Base-by-base conservation (phyloP, 1,140 invertebrate species). In the Bombus huntii region DNA sequence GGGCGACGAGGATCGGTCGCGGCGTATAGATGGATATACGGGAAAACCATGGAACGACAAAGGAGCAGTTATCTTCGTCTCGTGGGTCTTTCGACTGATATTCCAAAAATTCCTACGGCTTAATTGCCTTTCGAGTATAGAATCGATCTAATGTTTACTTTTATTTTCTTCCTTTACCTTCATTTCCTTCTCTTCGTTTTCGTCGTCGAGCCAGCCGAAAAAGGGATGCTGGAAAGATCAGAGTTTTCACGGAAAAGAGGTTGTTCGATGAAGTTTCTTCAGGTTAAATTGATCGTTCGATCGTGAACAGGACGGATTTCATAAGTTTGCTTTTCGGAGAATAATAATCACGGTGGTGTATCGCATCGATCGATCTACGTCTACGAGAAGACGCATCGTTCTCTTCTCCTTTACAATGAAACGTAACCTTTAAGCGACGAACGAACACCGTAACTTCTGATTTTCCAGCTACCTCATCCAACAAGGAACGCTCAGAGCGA, bases 301-400 rank as follows among this genome's bases (percentile, higher is more conserved):
- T 53, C 66, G 65, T 57, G 82, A 78, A n/a, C 62, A 25, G 22
- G 9, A 70, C 34, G 47, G 82, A 84, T 84, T 84, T 83, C 47
- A 47, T 47, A 59, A 79, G 53, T 79, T 84, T 37, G 31, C 75
- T n/a, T 62, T 79, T 71, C 25, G 22, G 39, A 22, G 83, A 79
- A 79, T 79, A 79, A 79, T 84, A 70, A 84, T 78, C 37, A 42
- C 66, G 66, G 31, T 9, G n/a, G 15, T 18, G 65, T 68, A 39
- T 62, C 34, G 57, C 18, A 31, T 42, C n/a, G 72, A 71, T 84
- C 66, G 66, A 75, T 42, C 18, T 15, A 1, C 0, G n/a, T 8
- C 37, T 62, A n/a, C 59, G 59, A 62, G 59, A 62, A 62, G 59
- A 62, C 59, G 25, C 12, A n/a, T 62, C 59, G 59, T 62, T n/a